Percentiles rank a stretch among this genome's conserved stretches.
These are phyloP conservation scores for Oophaga sylvatica DNA, from an alignment of 2,797 vertebrate species.

Conservation along the genomic window DNA sequence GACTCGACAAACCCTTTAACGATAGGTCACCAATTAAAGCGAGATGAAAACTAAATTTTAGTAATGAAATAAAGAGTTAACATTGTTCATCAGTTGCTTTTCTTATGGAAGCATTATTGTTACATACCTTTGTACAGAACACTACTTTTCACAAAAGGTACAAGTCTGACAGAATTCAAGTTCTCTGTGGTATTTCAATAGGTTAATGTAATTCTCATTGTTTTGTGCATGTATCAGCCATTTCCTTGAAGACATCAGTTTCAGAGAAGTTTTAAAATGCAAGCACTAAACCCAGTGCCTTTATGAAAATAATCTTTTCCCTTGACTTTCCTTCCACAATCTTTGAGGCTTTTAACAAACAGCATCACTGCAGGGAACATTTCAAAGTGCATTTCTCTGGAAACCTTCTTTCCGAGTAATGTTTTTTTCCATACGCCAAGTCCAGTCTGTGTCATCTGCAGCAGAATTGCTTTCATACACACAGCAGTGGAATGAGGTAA, in stretches of 20 bases:
- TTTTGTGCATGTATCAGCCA: background rate
- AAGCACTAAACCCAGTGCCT: background rate
- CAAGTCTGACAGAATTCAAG: too few species aligned
- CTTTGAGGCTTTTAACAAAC: slow-evolving; percentile 17
- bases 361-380: slow-evolving; percentile 26
- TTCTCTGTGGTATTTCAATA: too few species aligned
- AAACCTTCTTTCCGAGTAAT: slow-evolving; percentile 33
- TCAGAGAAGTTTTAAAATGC: background rate
- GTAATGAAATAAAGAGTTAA: too few species aligned
- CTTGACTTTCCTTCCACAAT: background rate
- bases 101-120: too few species aligned
- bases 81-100: too few species aligned
- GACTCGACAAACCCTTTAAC: too few species aligned
- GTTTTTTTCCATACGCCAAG: slow-evolving; percentile 18
- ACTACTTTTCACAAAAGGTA: too few species aligned
- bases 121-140: too few species aligned
- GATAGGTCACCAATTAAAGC: too few species aligned
- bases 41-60: too few species aligned
- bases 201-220: background rate
- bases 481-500: slow-evolving; percentile 26
- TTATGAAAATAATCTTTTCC: background rate
- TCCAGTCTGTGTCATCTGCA: slow-evolving; percentile 15
- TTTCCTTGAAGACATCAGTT: background rate
- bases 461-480: slow-evolving; percentile 11
- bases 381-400: slow-evolving; percentile 7